phyloP scores from a whole-genome alignment of 2,888 invertebrate species.

The Laothoe populi region DNA sequence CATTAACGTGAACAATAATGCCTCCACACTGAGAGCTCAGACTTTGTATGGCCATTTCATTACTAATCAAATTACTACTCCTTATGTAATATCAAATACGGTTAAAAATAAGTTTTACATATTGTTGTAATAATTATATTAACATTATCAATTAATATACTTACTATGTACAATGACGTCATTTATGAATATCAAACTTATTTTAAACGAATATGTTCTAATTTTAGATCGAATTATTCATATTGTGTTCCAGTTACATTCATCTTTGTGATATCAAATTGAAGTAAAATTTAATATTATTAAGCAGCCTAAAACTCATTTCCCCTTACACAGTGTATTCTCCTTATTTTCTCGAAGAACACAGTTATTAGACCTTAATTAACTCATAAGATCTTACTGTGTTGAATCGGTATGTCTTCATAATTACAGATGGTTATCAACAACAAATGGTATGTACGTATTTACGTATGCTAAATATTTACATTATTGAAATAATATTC shows the following conservation, averaged over 20 bases:
- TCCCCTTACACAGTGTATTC: too few relatives aligned
- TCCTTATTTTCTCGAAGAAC: too few relatives aligned
- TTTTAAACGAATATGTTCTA: too few relatives aligned
- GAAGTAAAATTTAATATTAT: too few relatives aligned
- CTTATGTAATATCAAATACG: neutral
- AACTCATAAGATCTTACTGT: neutral
- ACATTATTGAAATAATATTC: too few relatives aligned
- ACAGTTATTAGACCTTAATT: neutral
- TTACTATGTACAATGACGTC: too few relatives aligned
- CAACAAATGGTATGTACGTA: neutral
- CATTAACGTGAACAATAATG: constrained; percentile 24
- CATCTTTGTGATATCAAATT: too few relatives aligned
- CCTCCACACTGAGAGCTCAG: constrained; percentile 17
- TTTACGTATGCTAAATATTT: constrained; percentile 15
- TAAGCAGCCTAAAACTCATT: too few relatives aligned
- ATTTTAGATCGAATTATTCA: too few relatives aligned
- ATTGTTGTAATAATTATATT: neutral
- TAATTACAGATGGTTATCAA: constrained; percentile 17
- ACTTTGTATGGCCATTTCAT: constrained; percentile 19
- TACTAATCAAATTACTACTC: constrained; percentile 23
- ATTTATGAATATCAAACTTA: too few relatives aligned
- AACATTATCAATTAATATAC: too few relatives aligned
- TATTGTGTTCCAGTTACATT: too few relatives aligned
- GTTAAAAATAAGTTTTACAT: neutral
- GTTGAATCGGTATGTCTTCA: constrained; percentile 4